Conservation (phyloP, 2,797 vertebrate genomes). For the Pygocentrus nattereri region DNA sequence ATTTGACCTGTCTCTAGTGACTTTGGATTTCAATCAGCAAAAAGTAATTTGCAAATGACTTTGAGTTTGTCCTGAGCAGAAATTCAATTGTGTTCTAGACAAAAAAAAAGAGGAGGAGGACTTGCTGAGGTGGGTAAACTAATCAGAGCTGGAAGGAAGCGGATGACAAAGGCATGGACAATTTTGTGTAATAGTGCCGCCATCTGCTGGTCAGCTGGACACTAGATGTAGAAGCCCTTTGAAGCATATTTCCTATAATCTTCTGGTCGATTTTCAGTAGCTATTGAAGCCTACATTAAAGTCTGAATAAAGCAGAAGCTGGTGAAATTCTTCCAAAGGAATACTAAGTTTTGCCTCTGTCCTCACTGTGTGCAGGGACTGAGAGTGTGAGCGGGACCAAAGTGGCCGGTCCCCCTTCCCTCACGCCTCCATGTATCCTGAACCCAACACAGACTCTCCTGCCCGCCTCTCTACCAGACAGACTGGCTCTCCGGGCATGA, state of each 20-base stretch:
- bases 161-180: not conserved
- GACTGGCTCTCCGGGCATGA: slow-evolving; percentile 88
- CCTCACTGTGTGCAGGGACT: slow-evolving; percentile 27
- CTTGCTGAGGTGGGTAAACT: not conserved
- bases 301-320: not conserved
- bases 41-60: not conserved
- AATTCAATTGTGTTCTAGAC: not conserved
- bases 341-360: not conserved
- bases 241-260: no score
- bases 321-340: not conserved
- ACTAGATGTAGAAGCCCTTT: no score
- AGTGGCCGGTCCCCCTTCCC: slow-evolving; percentile 64
- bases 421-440: slow-evolving; percentile 87
- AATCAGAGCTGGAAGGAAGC: not conserved
- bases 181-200: not conserved
- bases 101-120: not conserved
- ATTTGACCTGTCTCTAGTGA: not conserved
- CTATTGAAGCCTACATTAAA: not conserved
- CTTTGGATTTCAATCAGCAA: not conserved
- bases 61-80: not conserved
- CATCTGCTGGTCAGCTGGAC: slow-evolving; percentile 8
- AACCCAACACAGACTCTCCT: slow-evolving; percentile 89
- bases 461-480: slow-evolving; percentile 87
- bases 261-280: not conserved
- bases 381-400: slow-evolving; percentile 55